Evolutionary conservation across 2,113 vertebrate genomes (phyloP), one percentile per base, ranked within the genome.

Genomic region (Callospermophilus lateralis): DNA sequence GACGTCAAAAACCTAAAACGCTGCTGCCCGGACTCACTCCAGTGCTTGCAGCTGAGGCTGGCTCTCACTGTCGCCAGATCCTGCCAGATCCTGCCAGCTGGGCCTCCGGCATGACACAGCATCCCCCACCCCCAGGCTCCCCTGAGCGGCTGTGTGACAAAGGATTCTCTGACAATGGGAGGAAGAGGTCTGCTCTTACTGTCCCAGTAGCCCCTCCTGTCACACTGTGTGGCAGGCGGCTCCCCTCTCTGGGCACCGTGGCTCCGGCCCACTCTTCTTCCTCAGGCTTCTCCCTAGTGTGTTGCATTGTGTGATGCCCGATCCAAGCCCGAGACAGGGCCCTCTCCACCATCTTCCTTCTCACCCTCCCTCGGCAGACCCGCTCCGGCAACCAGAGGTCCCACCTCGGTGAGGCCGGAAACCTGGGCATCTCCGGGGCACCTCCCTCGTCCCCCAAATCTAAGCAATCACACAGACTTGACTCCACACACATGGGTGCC

Each of bases 31-130:
- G 68, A 65, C 67, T 24, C 80, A 63, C 85, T 81, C 73, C 4
- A 11, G 77, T 16, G 91, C 85, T 90, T 87, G 77, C 90, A 88
- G 94, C 89, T 68, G 73, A 94, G 80, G 94, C 81, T 11, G 0
- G 13, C 78, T 53, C 86, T 67, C 9, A 79, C 63, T 81, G 65
- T 65, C 0, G 32, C 73, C 4, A 74, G 94, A 94, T 96, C 39
- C 88, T 85, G 32, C 73, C 4, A 74, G 94, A 94, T 96, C 39
- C 88, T 85, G 86, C 96, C 94, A 96, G 97, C 96, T 91, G 96
- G 96, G 96, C 96, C 97, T 97, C 97, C 86, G 80, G 97, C 96
- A 97, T 97, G 97, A 98, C 97, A 97, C 97, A 98, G 97, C 97
- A 97, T 96, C 45, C 45, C 45, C 97, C 94, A n/a, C 96, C 2